These are phyloP conservation scores for Ophraella communa DNA, from an alignment of 2,888 invertebrate species.

Conservation along the genomic window DNA sequence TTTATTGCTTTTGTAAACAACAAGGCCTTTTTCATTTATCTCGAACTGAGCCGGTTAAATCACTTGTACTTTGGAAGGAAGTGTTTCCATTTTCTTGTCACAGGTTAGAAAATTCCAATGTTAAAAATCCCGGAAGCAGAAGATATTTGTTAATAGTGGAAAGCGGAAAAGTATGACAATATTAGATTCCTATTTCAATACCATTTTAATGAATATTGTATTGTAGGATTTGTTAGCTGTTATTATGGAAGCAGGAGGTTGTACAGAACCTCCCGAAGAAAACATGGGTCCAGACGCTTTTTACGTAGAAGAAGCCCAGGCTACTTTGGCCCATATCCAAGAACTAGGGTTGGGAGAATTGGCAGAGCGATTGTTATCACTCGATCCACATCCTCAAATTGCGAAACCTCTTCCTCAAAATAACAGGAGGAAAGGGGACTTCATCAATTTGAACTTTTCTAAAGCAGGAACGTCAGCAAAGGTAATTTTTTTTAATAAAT, in stretches of 20 bases:
- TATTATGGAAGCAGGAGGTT: constrained; percentile 79
- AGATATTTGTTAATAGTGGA: constrained; percentile 80
- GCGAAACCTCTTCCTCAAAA: constrained; percentile 47
- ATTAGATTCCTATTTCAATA: background rate
- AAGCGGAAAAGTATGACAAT: constrained; percentile 63
- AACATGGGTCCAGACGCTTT: constrained; percentile 77
- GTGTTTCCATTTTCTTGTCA: constrained; percentile 68
- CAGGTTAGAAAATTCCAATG: constrained; percentile 44
- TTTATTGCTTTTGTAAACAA: constrained; percentile 76
- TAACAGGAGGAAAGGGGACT: constrained; percentile 50
- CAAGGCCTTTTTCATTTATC: constrained; percentile 77
- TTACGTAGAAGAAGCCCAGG: constrained; percentile 90
- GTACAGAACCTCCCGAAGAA: constrained; percentile 70
- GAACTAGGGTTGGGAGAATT: constrained; percentile 78
- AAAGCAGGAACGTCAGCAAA: constrained; percentile 24
- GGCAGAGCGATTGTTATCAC: constrained; percentile 71
- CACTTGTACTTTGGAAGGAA: constrained; percentile 79
- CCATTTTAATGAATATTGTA: background rate
- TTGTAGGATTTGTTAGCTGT: constrained; percentile 70
- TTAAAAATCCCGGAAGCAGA: constrained; percentile 67
- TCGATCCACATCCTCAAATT: constrained; percentile 72
- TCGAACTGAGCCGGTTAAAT: constrained; percentile 70
- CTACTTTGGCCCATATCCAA: constrained; percentile 78
- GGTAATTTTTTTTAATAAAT: constrained; percentile 17
- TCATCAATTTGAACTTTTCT: constrained; percentile 46